These are phyloP conservation scores for Limnephilus lunatus DNA, from an alignment of 2,888 invertebrate species.

Conservation along the genomic window DNA sequence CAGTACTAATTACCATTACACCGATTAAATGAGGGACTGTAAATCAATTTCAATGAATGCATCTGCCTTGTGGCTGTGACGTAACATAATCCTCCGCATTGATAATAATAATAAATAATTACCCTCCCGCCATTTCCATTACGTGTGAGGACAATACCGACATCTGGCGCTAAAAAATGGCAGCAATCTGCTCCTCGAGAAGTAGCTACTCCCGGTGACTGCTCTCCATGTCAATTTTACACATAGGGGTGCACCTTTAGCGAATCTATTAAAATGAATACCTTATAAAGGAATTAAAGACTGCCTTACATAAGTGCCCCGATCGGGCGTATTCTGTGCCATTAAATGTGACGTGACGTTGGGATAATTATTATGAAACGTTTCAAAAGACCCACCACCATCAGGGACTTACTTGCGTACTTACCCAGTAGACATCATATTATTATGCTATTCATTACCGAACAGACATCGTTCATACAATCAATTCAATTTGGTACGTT, in stretches of 20 bases:
- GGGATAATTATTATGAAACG: neutral
- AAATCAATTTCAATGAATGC: conserved; percentile 30
- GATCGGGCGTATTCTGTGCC: neutral
- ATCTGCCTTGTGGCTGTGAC: conserved; percentile 30
- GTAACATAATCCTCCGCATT: conserved; percentile 35
- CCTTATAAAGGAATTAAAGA: conserved; percentile 20
- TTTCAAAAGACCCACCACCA: neutral
- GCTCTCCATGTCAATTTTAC: neutral
- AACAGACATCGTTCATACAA: neutral
- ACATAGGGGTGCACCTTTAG: conserved; percentile 40
- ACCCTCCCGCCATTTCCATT: conserved; percentile 4
- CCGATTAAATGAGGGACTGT: neutral
- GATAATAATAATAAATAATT: conserved; percentile 8
- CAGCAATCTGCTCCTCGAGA: conserved; percentile 9
- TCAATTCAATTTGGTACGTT: neutral
- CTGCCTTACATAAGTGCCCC: conserved; percentile 18
- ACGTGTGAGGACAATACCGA: conserved; percentile 33
- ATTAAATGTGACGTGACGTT: neutral
- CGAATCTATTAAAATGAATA: conserved; percentile 14
- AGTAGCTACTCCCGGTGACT: neutral
- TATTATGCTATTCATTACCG: neutral
- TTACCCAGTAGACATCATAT: neutral
- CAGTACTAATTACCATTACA: neutral
- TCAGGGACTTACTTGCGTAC: neutral
- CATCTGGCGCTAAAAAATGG: conserved; percentile 31